A percentile compares a stretch with the other conserved stretches of the same genome.
These are phyloP conservation scores for Globodera ellingtonae DNA, from an alignment of 1,140 invertebrate genomes.

Conservation along the genomic window DNA sequence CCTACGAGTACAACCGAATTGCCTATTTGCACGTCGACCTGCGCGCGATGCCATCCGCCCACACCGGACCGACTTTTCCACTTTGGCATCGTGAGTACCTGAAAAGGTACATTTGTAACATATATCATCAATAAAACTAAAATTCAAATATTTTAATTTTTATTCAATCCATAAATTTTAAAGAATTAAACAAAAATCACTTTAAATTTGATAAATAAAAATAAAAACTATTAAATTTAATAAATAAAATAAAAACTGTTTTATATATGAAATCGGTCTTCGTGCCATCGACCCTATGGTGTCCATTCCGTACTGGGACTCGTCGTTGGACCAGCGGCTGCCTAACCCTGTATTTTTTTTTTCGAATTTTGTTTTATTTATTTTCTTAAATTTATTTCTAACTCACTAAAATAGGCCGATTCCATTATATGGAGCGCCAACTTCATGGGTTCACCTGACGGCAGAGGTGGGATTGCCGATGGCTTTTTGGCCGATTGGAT, in stretches of 20 bases:
- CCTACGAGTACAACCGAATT: background rate
- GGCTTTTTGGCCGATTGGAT: constrained; percentile 6
- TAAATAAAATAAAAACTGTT: background rate
- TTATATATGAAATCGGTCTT: constrained; percentile 20
- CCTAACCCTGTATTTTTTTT: constrained; percentile 5
- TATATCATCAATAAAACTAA: too few relatives aligned
- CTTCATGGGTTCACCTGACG: background rate
- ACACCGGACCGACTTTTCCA: constrained; percentile 17
- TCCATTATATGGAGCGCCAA: background rate
- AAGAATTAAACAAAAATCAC: background rate
- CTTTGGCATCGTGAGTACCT: constrained; percentile 22
- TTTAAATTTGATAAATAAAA: too few relatives aligned
- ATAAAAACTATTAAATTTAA: too few relatives aligned
- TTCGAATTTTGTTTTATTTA: background rate
- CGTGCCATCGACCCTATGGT: constrained; percentile 10
- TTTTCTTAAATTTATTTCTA: background rate
- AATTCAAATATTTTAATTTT: too few relatives aligned
- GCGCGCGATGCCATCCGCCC: constrained; percentile 7
- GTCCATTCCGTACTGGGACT: constrained; percentile 27
- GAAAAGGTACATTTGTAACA: constrained; percentile 17
- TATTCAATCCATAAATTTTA: background rate
- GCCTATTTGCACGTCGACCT: constrained; percentile 1
- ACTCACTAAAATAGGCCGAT: background rate
- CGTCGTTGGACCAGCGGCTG: constrained; percentile 2
- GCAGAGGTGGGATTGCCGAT: background rate